Evolutionary conservation across 2,888 invertebrate genomes (phyloP), one percentile per base, ranked within the genome.

Genomic region (Nomada ruficornis): DNA sequence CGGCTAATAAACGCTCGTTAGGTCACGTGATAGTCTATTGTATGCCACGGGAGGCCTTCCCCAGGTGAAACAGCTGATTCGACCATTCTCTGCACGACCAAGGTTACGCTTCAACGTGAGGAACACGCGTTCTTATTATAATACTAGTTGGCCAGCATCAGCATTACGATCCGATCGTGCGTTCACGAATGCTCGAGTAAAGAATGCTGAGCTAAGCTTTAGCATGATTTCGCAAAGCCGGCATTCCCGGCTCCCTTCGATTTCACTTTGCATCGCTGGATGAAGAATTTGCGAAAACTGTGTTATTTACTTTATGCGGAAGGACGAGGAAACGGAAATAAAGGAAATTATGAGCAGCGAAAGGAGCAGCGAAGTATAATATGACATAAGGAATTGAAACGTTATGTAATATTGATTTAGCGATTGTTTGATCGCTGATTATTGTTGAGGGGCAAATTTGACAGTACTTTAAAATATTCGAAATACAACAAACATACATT

Each of bases 41-140:
- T 89, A 83, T 86, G 80, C 83, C 80, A 80, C 84, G 67, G 80
- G 71, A 79, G 79, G 67, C 77, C 85, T 79, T 83, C 86, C 10
- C 18, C 83, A 81, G 75, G 64, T 80, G 82, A 82, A 90, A 86
- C 89, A 89, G 89, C 90, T 89, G 90, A 90, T 89, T 84, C 88
- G 68, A 72, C 68, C 85, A 74, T 83, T 89, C 88, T 83, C 84
- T 72, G 73, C 75, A 71, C 72, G 81, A 85, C 79, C 88, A 88
- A 88, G 88, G 89, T 85, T 83, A 80, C 83, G 73, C 77, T 55
- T 78, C 76, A 60, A 44, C 70, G 76, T 3, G 82, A 76, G 73
- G 77, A 85, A 81, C 72, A 83, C 82, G 69, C 64, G 80, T 62
- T 80, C 78, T 80, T 71, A 67, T 72, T 81, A 63, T 59, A 4